A percentile compares a stretch with the other conserved stretches of the same genome.
Conservation (phyloP, 2,113 vertebrate species). For the Malurus alboscapulatus region DNA sequence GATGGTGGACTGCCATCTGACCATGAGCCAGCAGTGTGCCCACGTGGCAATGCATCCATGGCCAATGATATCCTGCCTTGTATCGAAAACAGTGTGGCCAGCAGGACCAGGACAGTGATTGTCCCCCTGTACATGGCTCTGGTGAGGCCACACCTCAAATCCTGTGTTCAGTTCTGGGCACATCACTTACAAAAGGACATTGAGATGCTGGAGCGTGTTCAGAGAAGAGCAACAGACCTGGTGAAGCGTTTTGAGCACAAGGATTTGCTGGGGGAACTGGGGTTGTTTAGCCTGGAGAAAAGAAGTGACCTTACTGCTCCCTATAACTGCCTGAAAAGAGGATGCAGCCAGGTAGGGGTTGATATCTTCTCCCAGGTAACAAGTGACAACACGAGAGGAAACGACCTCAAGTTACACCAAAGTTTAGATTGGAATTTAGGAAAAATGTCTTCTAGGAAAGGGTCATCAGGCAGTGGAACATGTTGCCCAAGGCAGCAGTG, state of each 20-base stretch:
- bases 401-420: background rate
- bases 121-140: fast-evolving
- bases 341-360: background rate
- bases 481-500: background rate
- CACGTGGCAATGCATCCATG: background rate
- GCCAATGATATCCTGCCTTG: background rate
- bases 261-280: background rate
- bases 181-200: background rate
- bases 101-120: background rate
- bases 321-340: background rate
- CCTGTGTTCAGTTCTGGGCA: background rate
- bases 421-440: background rate
- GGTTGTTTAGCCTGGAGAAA: background rate
- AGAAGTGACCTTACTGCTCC: background rate
- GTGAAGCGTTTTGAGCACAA: background rate
- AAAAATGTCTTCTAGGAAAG: background rate
- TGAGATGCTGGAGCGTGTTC: background rate
- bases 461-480: background rate
- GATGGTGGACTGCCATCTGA: fast-evolving
- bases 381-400: background rate
- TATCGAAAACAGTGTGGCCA: background rate
- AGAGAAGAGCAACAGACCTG: background rate
- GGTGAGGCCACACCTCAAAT: background rate
- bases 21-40: background rate
- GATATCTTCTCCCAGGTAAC: background rate